A percentile compares a stretch with the other conserved stretches of the same genome.
Evolutionary conservation across 2,113 vertebrate genomes (phyloP).

Genomic region (Procavia capensis): DNA sequence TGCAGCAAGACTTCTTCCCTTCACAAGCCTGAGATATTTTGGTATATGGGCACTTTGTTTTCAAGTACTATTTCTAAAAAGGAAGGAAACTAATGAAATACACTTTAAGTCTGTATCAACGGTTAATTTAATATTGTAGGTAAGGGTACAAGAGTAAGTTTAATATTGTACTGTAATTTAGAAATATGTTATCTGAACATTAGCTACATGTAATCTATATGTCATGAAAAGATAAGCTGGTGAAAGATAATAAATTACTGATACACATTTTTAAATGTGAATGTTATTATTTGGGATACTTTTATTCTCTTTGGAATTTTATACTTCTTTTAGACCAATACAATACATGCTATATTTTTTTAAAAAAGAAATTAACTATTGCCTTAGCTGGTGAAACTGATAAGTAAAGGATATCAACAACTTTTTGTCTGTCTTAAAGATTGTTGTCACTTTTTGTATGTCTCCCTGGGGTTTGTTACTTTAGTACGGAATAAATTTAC

Average conservation of each 20-base stretch:
- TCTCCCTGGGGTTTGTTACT: not conserved
- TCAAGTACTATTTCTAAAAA: not conserved
- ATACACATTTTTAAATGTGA: not conserved
- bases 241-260: not conserved
- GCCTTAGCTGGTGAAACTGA: not conserved
- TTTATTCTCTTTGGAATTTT: not conserved
- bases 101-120: not conserved
- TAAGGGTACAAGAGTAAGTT: not conserved
- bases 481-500: constrained; percentile 35
- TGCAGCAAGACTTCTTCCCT: not conserved
- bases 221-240: not conserved
- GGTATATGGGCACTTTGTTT: not conserved
- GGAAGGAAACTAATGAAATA: not conserved
- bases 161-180: not conserved
- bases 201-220: not conserved
- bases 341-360: constrained; percentile 22
- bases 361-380: constrained; percentile 27
- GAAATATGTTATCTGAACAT: constrained; percentile 16
- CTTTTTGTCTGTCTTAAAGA: not conserved
- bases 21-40: not conserved
- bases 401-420: constrained; percentile 55
- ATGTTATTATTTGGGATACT: constrained; percentile 1
- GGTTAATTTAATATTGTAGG: not conserved
- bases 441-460: not conserved
- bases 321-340: not conserved